Base-by-base conservation (phyloP, 2,113 vertebrate species). In the Hippocampus abdominalis region DNA sequence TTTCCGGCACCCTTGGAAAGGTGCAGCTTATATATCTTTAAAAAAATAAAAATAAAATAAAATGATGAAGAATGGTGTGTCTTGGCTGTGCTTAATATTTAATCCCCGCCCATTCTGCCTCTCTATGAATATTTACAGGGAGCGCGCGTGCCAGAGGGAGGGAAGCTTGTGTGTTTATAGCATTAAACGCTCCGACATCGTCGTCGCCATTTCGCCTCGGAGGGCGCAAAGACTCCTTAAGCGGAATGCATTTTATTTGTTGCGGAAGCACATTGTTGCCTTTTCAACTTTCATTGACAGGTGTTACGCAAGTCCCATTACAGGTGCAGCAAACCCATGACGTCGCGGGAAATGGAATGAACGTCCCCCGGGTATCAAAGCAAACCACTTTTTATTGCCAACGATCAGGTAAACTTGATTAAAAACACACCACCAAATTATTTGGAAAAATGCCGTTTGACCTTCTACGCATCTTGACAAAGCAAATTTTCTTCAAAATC, bases 71-170 rank as follows among this genome's bases (percentile, higher is more conserved):
- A 25, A 85, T 86, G 79, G 64, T 80, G 88, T 78, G 89, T 91
- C 84, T 89, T 85, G 83, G 62, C 81, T 71, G 77, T 78, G 79
- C 86, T 93, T 85, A 91, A 92, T 91, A 91, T 92, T 93, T 91
- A 86, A 92, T 91, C 46, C 9, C 12, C 77, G 75, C 73, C 83
- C 84, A 81, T 82, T 88, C 84, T 80, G 86, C 88, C 80, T 66
- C 79, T 81, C 84, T 81, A 86, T 90, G 90, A 91, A 91, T 93
- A 93, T 92, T 92, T 91, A 89, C 92, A 92, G 85, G 89, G 86
- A 77, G 76, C 77, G 78, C 66, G 67, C 75, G 77, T 79, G 87
- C 89, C 88, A 85, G 88, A 89, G 90, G 89, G 88, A 90, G 84
- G 69, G 80, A 85, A 84, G 81, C 66, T 51, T 86, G 85, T 90